These are phyloP conservation scores for Rhineura floridana DNA, from an alignment of 2,113 vertebrate species.

Conservation along the genomic window DNA sequence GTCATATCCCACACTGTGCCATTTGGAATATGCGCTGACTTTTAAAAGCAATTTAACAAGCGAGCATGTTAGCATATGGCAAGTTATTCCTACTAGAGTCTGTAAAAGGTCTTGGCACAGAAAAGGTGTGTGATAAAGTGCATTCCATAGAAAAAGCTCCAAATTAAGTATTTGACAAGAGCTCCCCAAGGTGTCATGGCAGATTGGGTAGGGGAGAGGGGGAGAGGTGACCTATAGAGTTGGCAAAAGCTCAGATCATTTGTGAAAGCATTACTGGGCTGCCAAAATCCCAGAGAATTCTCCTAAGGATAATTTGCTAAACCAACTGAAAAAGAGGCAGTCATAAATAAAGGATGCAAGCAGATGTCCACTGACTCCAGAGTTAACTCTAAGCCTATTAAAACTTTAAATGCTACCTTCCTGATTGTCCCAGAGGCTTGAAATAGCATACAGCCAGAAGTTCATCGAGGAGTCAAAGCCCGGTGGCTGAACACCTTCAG, in stretches of 20 bases:
- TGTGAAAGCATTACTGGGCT: constrained; percentile 55
- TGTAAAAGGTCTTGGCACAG: constrained; percentile 69
- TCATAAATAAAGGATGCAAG: constrained; percentile 64
- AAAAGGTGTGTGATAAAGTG: constrained; percentile 73
- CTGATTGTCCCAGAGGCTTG: constrained; percentile 61
- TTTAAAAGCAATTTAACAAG: constrained; percentile 65
- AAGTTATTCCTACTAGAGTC: constrained; percentile 61
- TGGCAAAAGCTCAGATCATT: constrained; percentile 68
- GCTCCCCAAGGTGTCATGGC: constrained; percentile 59
- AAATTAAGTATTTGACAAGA: constrained; percentile 73
- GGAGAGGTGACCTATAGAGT: constrained; percentile 49
- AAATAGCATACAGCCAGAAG: constrained; percentile 34
- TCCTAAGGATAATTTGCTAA: constrained; percentile 71
- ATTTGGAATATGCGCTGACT: constrained; percentile 19
- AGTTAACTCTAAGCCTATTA: constrained; percentile 72
- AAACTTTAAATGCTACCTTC: constrained; percentile 65
- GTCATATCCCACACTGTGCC: constrained; percentile 32
- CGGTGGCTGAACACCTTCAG: constrained; percentile 22
- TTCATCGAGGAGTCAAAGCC: constrained; percentile 34
- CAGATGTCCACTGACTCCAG: constrained; percentile 58
- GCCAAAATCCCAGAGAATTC: constrained; percentile 69
- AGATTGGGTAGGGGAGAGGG: constrained; percentile 2
- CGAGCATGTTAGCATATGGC: constrained; percentile 60
- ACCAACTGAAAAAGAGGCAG: constrained; percentile 65
- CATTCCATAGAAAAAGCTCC: constrained; percentile 66